A percentile compares a stretch with the other conserved stretches of the same genome.
phyloP scores from a whole-genome alignment of 2,113 vertebrate species.

The Laterallus jamaicensis region DNA sequence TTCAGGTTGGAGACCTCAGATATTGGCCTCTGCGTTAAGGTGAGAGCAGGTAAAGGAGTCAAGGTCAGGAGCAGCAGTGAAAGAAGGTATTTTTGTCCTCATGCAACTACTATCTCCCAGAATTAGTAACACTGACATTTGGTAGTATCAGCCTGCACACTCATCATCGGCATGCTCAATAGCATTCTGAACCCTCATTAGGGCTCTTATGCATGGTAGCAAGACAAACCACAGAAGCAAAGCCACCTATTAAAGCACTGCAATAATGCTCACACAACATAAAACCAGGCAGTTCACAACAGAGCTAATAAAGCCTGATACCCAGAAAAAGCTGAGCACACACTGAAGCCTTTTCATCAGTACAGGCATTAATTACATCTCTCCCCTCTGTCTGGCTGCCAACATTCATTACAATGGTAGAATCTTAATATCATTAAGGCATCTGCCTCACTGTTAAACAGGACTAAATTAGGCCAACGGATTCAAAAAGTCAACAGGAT shows the following conservation, averaged over 20 bases:
- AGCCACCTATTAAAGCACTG: not conserved
- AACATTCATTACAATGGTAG: not conserved
- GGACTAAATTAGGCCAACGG: not conserved
- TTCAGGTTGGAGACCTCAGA: not conserved
- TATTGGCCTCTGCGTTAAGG: not conserved
- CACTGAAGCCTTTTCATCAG: slow-evolving; percentile 14
- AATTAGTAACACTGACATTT: not conserved
- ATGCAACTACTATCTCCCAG: not conserved
- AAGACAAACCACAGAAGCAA: not conserved
- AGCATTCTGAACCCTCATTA: slow-evolving; percentile 6
- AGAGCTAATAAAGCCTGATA: slow-evolving; percentile 12
- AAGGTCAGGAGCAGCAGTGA: not conserved
- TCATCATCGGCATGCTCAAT: not conserved
- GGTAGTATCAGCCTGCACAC: not conserved
- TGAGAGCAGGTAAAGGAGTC: not conserved
- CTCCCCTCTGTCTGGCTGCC: not conserved
- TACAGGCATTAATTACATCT: slow-evolving; percentile 31
- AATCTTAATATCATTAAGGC: slow-evolving; percentile 5
- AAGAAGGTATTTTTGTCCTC: not conserved
- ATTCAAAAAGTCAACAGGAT: slow-evolving; percentile 23
- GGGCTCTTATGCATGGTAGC: not conserved
- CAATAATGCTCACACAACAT: not conserved
- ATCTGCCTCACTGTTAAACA: slow-evolving; percentile 26
- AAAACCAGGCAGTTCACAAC: not conserved
- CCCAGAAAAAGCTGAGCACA: not conserved